phyloP scores from a whole-genome alignment of 2,797 vertebrate species.

The Macropodus opercularis region DNA sequence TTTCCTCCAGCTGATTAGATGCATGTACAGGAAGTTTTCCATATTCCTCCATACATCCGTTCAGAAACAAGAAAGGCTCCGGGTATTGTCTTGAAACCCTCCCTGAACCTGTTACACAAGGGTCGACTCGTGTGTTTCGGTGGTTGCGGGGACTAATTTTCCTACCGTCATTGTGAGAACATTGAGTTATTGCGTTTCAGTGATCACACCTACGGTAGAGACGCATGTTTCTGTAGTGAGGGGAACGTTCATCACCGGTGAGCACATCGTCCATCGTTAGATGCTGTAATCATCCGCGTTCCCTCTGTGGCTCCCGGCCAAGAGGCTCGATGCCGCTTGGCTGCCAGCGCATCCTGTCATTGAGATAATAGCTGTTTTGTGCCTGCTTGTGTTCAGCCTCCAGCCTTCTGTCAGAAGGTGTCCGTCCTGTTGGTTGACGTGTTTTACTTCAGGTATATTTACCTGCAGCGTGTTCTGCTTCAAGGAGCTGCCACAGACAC shows the following conservation, averaged over 20 bases:
- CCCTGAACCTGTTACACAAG: slow-evolving; percentile 18
- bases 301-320: slow-evolving; percentile 32
- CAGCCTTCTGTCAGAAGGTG: slow-evolving; percentile 54
- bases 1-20: slow-evolving; percentile 59
- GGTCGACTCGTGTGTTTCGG: slow-evolving; percentile 1
- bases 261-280: slow-evolving; percentile 48
- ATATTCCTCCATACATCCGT: slow-evolving; percentile 66
- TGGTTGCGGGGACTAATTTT: background rate
- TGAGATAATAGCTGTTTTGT: slow-evolving; percentile 68
- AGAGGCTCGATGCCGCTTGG: slow-evolving; percentile 18
- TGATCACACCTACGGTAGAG: background rate
- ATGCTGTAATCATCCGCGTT: slow-evolving; percentile 32
- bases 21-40: slow-evolving; percentile 61
- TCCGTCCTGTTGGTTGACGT: slow-evolving; percentile 49
- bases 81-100: slow-evolving; percentile 61
- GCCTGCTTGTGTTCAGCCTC: slow-evolving; percentile 55
- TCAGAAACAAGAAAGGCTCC: slow-evolving; percentile 57
- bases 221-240: background rate
- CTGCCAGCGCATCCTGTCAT: slow-evolving; percentile 51
- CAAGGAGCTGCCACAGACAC: slow-evolving; percentile 8
- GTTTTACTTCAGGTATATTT: slow-evolving; percentile 42
- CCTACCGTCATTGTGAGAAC: background rate
- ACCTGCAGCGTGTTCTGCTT: slow-evolving; percentile 33
- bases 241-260: too few species aligned
- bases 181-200: background rate